Conservation (phyloP, 2,113 vertebrate species). For the Tachuris rubrigastra region DNA sequence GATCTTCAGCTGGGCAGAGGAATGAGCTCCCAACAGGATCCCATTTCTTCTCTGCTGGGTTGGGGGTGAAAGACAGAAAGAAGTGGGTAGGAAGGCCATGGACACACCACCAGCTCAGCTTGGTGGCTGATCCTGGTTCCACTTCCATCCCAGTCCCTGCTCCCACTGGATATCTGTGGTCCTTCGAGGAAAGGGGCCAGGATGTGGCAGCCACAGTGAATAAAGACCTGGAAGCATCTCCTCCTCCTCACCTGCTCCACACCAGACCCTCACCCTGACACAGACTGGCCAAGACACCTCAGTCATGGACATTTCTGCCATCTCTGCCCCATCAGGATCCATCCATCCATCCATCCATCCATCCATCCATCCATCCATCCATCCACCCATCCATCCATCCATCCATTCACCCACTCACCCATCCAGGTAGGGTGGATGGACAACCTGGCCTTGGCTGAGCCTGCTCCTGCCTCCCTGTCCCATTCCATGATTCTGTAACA, state of each 20-base stretch:
- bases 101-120: neutral
- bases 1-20: neutral
- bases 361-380: neutral
- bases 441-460: neutral
- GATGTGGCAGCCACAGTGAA: neutral
- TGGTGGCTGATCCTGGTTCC: neutral
- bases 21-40: rapidly evolving
- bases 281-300: neutral
- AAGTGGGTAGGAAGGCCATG: neutral
- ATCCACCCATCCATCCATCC: neutral
- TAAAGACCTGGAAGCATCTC: neutral
- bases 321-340: neutral
- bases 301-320: no score
- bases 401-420: no score
- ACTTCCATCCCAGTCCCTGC: rapidly evolving
- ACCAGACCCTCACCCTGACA: neutral
- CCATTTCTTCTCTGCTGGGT: rapidly evolving
- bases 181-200: neutral
- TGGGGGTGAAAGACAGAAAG: neutral
- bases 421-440: neutral
- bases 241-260: neutral
- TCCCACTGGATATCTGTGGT: neutral
- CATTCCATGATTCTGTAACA: neutral
- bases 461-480: neutral
- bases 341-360: neutral